phyloP scores from a whole-genome alignment of 2,113 vertebrate species.

The Pseudopipra pipra region DNA sequence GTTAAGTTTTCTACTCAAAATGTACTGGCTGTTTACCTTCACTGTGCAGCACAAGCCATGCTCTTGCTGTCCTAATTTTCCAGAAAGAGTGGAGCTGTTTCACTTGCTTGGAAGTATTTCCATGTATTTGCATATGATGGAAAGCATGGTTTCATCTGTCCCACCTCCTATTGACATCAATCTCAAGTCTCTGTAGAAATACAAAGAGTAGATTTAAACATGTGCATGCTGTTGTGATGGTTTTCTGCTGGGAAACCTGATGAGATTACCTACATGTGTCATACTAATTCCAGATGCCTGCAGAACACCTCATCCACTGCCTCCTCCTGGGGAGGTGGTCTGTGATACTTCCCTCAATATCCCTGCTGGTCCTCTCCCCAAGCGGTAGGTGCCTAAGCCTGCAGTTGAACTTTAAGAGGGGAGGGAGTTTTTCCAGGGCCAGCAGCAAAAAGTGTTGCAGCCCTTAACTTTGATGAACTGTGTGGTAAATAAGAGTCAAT shows the following conservation, averaged over 20 bases:
- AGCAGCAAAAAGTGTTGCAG: not conserved
- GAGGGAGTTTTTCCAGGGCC: not conserved
- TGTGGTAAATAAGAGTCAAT: not conserved
- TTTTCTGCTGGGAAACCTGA: not conserved
- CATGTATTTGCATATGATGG: conserved; percentile 88
- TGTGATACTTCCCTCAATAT: not conserved
- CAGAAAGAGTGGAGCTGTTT: not conserved
- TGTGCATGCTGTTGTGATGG: not conserved
- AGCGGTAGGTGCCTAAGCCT: not conserved
- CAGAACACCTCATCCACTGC: not conserved
- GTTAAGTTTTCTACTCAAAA: not conserved
- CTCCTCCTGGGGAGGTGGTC: not conserved
- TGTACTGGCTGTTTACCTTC: not conserved
- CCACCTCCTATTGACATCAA: conserved; percentile 79
- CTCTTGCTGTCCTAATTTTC: not conserved
- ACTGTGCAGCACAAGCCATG: not conserved
- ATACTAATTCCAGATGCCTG: fast-evolving
- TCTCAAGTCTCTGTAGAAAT: conserved; percentile 75
- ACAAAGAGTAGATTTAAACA: not conserved
- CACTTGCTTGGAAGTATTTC: conserved; percentile 76
- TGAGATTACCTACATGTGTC: fast-evolving
- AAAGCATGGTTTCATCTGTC: conserved; percentile 84
- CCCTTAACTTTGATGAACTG: not conserved
- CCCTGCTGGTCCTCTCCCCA: not conserved
- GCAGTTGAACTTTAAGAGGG: not conserved